These are phyloP conservation scores for Chrysemys picta DNA, from an alignment of 2,113 vertebrate species.

Conservation along the genomic window DNA sequence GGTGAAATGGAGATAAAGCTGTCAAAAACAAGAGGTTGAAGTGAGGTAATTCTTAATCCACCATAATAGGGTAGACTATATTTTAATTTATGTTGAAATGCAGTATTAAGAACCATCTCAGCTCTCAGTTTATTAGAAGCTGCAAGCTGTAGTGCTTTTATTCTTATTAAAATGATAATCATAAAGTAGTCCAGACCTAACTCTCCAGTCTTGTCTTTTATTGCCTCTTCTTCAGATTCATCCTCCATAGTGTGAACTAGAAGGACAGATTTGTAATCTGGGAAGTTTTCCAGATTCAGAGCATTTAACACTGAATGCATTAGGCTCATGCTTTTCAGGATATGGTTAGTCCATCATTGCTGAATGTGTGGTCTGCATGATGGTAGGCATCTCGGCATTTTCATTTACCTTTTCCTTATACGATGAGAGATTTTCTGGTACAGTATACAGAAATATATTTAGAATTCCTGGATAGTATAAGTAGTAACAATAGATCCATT, in stretches of 20 bases:
- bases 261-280: slow-evolving; percentile 22
- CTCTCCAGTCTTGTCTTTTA: neutral
- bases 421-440: neutral
- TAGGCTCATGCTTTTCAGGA: neutral
- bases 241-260: neutral
- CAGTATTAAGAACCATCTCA: neutral
- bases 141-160: neutral
- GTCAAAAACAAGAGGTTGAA: slow-evolving; percentile 42
- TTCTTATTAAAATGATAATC: slow-evolving; percentile 10
- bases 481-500: neutral
- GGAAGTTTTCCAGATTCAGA: slow-evolving; percentile 40
- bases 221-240: slow-evolving; percentile 2
- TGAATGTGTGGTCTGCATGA: neutral
- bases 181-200: neutral
- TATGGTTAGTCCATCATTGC: neutral
- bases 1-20: slow-evolving; percentile 33
- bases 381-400: neutral
- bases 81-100: slow-evolving; percentile 35
- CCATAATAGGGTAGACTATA: neutral
- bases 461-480: neutral
- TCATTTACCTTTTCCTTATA: neutral
- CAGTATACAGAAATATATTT: neutral
- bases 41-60: slow-evolving; percentile 21
- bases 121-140: slow-evolving; percentile 10
- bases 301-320: slow-evolving; percentile 32